Percentiles rank a stretch among this genome's conserved stretches.
Conservation (phyloP, 2,113 vertebrate species). For the Solenodon paradoxus region DNA sequence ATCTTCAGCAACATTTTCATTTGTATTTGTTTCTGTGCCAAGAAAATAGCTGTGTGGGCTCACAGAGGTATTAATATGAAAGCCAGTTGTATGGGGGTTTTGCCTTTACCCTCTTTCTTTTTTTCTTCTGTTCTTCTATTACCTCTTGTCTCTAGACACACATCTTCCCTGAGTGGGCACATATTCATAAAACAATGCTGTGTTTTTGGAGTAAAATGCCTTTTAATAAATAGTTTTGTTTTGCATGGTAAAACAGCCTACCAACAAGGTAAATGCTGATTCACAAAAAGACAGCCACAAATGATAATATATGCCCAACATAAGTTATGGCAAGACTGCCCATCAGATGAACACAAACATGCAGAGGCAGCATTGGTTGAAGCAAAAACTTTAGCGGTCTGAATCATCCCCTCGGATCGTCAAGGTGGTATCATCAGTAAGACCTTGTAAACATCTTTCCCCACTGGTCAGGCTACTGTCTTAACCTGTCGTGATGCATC, state of each 20-base stretch:
- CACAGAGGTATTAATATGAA: neutral
- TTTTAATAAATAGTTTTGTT: slow-evolving; percentile 14
- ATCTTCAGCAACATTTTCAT: slow-evolving; percentile 63
- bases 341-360: slow-evolving; percentile 60
- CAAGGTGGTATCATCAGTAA: slow-evolving; percentile 53
- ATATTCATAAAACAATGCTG: neutral
- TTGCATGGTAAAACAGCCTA: neutral
- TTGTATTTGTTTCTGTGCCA: slow-evolving; percentile 63
- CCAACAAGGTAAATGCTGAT: slow-evolving; percentile 69
- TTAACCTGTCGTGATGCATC: slow-evolving; percentile 58
- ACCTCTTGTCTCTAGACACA: neutral
- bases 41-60: neutral
- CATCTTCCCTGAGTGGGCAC: neutral
- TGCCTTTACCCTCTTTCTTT: neutral
- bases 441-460: slow-evolving; percentile 70
- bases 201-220: neutral
- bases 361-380: slow-evolving; percentile 53
- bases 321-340: slow-evolving; percentile 41
- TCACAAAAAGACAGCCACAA: slow-evolving; percentile 69
- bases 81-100: neutral
- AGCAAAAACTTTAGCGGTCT: slow-evolving; percentile 43
- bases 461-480: slow-evolving; percentile 59
- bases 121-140: neutral
- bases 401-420: slow-evolving; percentile 61
- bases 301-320: slow-evolving; percentile 29